Conservation (phyloP, 2,797 vertebrate genomes). For the Mallotus villosus region DNA sequence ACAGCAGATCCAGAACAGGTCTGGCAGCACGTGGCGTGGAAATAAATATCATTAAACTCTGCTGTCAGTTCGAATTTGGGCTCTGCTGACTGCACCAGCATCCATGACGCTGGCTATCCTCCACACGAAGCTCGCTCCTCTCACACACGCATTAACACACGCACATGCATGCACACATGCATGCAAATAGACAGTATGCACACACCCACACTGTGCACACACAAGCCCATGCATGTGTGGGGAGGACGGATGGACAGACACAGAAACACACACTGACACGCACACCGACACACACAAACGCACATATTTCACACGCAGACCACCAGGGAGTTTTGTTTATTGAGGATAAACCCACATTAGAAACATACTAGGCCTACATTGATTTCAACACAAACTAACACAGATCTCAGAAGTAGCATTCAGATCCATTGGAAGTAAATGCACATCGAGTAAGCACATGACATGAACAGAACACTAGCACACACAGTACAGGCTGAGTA, state of each 20-base stretch:
- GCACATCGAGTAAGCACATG: slow-evolving; percentile 39
- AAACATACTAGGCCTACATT: slow-evolving; percentile 50
- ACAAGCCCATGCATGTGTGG: background rate
- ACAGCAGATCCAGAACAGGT: slow-evolving; percentile 58
- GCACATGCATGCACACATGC: background rate
- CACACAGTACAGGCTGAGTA: slow-evolving; percentile 22
- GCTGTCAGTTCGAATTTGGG: slow-evolving; percentile 68
- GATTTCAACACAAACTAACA: slow-evolving; percentile 43
- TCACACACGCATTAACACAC: slow-evolving; percentile 31
- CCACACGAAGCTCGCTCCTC: slow-evolving; percentile 67
- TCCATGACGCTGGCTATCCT: slow-evolving; percentile 59
- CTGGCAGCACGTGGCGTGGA: slow-evolving; percentile 65
- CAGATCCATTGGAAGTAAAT: slow-evolving; percentile 35
- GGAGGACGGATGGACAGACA: slow-evolving; percentile 26
- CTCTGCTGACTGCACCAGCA: slow-evolving; percentile 48
- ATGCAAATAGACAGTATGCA: slow-evolving; percentile 7
- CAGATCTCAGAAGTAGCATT: slow-evolving; percentile 43
- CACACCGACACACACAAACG: slow-evolving; percentile 16
- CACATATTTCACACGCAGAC: slow-evolving; percentile 56
- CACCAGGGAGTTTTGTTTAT: slow-evolving; percentile 88
- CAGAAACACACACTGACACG: slow-evolving; percentile 14
- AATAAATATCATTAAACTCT: slow-evolving; percentile 73
- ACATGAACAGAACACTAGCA: slow-evolving; percentile 33
- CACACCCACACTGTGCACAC: slow-evolving; percentile 17
- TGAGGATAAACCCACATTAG: slow-evolving; percentile 61